Base-by-base conservation (phyloP, 2,888 invertebrate genomes). In the Dynastes maya region DNA sequence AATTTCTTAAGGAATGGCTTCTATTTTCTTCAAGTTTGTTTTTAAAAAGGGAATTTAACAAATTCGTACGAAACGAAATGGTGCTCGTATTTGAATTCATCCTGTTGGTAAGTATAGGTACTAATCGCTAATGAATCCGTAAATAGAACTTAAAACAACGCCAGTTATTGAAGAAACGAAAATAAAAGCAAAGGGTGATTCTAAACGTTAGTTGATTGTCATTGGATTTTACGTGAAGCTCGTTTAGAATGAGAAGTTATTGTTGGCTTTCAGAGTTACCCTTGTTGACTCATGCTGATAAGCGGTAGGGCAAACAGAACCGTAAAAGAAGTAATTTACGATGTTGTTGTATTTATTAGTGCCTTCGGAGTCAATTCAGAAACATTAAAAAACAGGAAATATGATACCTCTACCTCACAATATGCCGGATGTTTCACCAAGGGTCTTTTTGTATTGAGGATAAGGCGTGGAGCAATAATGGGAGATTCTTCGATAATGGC, bases 1-100 rank as follows among this genome's bases (percentile, higher is more conserved):
- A 67, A 67, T 67, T 27, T 67, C 49, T 67, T 49, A 45, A 49
- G 45, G 55, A 49, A 49, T 67, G 16, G 22, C 45, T 67, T 67
- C 40, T 16, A 49, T 45, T 16, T 49, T 49, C 45, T 13, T 63
- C 29, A 3, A 29, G 32, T 29, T 63, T 63, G 32, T 29, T 63
- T 29, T 63, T 29, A 2, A 32, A 27, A 32, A 13, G 8, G 45
- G n/a, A 29, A 32, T 63, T 22, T 29, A 63, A 63, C 29, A 11
- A 63, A 63, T 63, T 55, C 22, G 22, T 22, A 22, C 22, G 55
- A 22, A 55, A 55, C 6, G 22, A 55, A 22, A 55, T 8, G 16
- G n/a, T 16, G 4, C 3, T 22, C 16, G 55, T 22, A 5, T 55
- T 55, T 16, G 55, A 16, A 22, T 55, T 16, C 16, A 22, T 55